Percentiles rank a stretch among this genome's conserved stretches.
phyloP scores from a whole-genome alignment of 2,888 invertebrate genomes.

The Loripinus fragilis region DNA sequence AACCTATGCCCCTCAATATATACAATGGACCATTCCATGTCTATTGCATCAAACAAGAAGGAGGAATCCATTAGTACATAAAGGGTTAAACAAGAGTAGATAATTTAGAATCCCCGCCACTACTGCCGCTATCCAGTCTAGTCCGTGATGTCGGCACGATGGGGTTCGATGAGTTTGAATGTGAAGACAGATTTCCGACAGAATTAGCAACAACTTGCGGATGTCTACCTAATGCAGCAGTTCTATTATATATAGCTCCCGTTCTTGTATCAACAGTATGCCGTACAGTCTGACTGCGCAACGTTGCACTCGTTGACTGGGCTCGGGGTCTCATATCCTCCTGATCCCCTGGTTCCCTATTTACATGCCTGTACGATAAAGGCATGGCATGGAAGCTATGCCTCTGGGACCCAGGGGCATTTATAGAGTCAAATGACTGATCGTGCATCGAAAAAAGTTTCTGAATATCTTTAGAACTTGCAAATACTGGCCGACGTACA shows the following conservation, averaged over 20 bases:
- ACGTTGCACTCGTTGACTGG: constrained; percentile 64
- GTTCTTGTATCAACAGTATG: constrained; percentile 52
- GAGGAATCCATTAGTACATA: too few relatives aligned
- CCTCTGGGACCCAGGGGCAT: constrained; percentile 58
- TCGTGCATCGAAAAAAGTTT: constrained; percentile 74
- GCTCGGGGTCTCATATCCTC: constrained; percentile 64
- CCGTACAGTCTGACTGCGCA: constrained; percentile 44
- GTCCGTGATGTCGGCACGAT: constrained; percentile 26
- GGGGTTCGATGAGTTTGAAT: constrained; percentile 38
- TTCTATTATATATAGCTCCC: constrained; percentile 51
- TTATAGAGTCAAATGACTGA: constrained; percentile 61
- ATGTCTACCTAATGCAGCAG: constrained; percentile 30
- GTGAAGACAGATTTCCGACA: constrained; percentile 36
- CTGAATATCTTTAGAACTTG: constrained; percentile 76
- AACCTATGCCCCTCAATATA: too few relatives aligned
- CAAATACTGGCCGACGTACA: constrained; percentile 70
- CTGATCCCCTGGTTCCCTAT: constrained; percentile 34
- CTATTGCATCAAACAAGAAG: too few relatives aligned
- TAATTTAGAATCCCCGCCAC: constrained; percentile 54
- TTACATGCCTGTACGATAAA: constrained; percentile 54
- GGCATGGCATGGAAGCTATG: constrained; percentile 73
- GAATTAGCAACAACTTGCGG: constrained; percentile 19
- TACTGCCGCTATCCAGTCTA: constrained; percentile 50
- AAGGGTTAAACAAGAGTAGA: constrained; percentile 56
- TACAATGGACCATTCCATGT: too few relatives aligned